Conservation (phyloP, 1,140 invertebrate species). For the Hermetia illucens region DNA sequence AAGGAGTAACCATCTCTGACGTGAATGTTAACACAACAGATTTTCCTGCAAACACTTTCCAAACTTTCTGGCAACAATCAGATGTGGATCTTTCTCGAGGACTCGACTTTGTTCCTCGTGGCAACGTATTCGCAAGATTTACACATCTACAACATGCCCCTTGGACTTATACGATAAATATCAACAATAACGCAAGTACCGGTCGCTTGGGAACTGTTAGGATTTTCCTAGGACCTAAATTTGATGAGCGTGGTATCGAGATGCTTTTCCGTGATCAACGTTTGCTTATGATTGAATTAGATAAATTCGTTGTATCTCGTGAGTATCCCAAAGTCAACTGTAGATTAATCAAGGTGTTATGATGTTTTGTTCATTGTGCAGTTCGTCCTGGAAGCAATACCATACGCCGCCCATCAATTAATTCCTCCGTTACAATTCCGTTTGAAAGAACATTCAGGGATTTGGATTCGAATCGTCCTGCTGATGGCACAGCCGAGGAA, state of each 20-base stretch:
- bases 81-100: conserved; percentile 35
- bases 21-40: conserved; percentile 24
- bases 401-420: conserved; percentile 40
- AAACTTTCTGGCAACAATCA: conserved; percentile 36
- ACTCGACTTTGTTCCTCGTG: conserved; percentile 32
- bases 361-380: conserved; percentile 37
- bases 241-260: conserved; percentile 27
- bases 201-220: conserved; percentile 22
- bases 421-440: conserved; percentile 53
- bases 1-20: conserved; percentile 20
- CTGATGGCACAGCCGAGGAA: conserved; percentile 32
- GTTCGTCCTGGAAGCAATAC: conserved; percentile 48
- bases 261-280: conserved; percentile 29
- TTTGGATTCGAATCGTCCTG: conserved; percentile 35
- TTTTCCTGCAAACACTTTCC: conserved; percentile 10
- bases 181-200: background rate
- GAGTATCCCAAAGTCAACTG: conserved; percentile 39
- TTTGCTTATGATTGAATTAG: conserved; percentile 31
- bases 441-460: conserved; percentile 39
- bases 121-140: conserved; percentile 32
- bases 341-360: conserved; percentile 37
- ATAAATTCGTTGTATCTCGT: conserved; percentile 29
- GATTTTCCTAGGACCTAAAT: conserved; percentile 32
- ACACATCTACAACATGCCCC: conserved; percentile 34
- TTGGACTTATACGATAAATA: conserved; percentile 32